Conservation (phyloP, 2,888 invertebrate species). For the Troglohyphantes excavatus region DNA sequence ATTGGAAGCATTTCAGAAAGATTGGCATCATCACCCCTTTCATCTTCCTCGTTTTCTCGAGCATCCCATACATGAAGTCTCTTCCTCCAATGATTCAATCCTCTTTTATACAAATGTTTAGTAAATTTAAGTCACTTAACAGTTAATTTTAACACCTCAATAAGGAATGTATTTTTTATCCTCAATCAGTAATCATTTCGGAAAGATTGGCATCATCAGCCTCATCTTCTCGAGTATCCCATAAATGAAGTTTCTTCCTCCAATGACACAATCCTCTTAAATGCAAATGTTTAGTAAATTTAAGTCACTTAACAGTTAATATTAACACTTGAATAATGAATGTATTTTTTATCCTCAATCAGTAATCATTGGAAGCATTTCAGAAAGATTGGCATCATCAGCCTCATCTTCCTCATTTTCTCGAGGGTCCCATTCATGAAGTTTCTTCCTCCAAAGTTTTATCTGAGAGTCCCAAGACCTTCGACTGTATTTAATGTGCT, state of each 20-base stretch:
- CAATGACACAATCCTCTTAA: too few species aligned
- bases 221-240: background rate
- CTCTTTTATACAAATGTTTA: too few species aligned
- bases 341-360: too few species aligned
- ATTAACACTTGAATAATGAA: too few species aligned
- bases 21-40: background rate
- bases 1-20: background rate
- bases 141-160: too few species aligned
- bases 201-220: background rate
- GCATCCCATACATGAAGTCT: background rate
- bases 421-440: background rate
- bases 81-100: background rate
- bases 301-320: too few species aligned
- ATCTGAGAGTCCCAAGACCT: slow-evolving; percentile 10
- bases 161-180: too few species aligned
- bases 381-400: background rate
- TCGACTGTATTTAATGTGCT: slow-evolving; percentile 92
- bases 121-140: too few species aligned
- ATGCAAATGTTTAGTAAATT: too few species aligned
- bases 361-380: background rate
- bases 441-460: background rate
- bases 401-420: background rate
- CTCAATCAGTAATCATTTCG: background rate
- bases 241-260: background rate
- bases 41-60: background rate